Base-by-base conservation (phyloP, 1,140 invertebrate species). In the Aradophagus sp. region DNA sequence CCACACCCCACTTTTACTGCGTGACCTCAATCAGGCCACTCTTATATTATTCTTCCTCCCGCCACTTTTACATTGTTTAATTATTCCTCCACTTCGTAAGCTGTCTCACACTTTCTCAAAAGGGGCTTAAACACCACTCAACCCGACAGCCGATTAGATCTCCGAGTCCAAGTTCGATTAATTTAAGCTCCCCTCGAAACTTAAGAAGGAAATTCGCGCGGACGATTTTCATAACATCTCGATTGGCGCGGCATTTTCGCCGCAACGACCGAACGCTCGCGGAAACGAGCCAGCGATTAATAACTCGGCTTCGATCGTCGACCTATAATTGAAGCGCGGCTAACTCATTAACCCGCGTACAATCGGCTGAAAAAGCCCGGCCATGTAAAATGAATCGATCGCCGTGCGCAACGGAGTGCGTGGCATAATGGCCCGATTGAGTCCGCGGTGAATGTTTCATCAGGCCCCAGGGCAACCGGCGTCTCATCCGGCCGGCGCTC, bases 371-470 rank as follows among this genome's bases (percentile, higher is more conserved):
- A 63, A 63, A 63, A 55, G 35, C 41, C 26, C 26, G 31, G 14
- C 10, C 32, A 52, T 59, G 39, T 45, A 59, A 68, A 59, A 59
- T 53, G 50, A 65, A 71, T 71, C 45, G 55, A 65, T 65, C 53
- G 59, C 38, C 58, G 44, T 38, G 27, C 39, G n/a, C 39, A 20
- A 23, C 45, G 56, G 78, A 73, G 75, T 67, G 75, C 65, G 66
- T 34, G 59, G 76, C 76, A 80, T 80, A 80, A 80, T 76, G 36
- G 56, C 67, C 50, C 55, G 79, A 81, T 81, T 81, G 74, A 81
- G 79, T 79, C 75, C 75, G 70, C 73, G 71, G 79, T 80, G 77
- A 77, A 82, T 82, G 68, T 72, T 74, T 73, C 73, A 80, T 80
- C 66, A 20, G 48, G 58, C 74, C 73, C 58, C 70, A 73, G 77